Evolutionary conservation across 2,113 vertebrate genomes (phyloP).

Genomic region (Marmota flaviventris): DNA sequence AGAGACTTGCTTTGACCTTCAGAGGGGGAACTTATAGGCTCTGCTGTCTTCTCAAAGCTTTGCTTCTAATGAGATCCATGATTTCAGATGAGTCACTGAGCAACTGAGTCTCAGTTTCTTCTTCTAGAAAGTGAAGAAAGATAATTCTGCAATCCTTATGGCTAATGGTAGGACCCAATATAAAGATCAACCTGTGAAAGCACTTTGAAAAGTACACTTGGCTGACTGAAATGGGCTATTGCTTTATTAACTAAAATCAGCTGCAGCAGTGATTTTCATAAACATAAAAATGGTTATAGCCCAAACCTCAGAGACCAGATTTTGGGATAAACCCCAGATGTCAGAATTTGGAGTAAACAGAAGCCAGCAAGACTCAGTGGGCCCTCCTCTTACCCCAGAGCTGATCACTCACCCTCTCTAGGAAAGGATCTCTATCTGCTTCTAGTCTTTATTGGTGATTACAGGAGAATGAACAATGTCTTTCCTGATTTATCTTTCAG

Average conservation of each 20-base stretch:
- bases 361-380: neutral
- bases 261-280: neutral
- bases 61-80: neutral
- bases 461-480: neutral
- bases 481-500: neutral
- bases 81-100: neutral
- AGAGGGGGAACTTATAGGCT: neutral
- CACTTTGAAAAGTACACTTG: neutral
- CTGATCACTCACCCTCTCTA: neutral
- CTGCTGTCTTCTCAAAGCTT: neutral
- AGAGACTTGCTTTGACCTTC: neutral
- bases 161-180: neutral
- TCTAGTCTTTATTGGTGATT: neutral
- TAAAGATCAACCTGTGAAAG: neutral
- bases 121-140: neutral
- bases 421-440: neutral
- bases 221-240: neutral
- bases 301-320: neutral
- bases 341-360: neutral
- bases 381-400: neutral
- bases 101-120: neutral
- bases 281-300: neutral
- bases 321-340: neutral
- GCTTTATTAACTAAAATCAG: neutral
- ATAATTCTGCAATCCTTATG: neutral